These are phyloP conservation scores for Halcyon chelicuti DNA, from an alignment of 2,797 vertebrate genomes.

Conservation along the genomic window DNA sequence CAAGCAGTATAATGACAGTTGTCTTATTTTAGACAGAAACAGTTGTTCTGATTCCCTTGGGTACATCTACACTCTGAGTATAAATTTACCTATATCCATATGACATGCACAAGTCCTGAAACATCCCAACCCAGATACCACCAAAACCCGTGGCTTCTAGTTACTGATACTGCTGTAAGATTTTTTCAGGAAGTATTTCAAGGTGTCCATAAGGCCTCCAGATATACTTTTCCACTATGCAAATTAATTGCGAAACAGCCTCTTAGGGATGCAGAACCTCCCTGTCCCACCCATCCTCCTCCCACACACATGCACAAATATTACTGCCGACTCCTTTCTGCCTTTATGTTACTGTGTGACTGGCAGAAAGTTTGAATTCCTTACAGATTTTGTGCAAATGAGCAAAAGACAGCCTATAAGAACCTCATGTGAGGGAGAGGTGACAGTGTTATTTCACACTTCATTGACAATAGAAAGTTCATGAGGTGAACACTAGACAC, in stretches of 20 bases:
- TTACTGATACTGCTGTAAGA: background rate
- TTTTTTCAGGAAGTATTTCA: background rate
- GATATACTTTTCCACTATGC: background rate
- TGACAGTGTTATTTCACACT: background rate
- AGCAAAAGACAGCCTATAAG: background rate
- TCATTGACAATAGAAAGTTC: background rate
- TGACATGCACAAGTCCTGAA: background rate
- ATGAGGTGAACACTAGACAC: background rate
- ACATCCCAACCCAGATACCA: background rate
- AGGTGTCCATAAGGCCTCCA: background rate
- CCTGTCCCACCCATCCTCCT: rapidly evolving
- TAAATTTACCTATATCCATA: background rate
- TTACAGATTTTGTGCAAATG: background rate
- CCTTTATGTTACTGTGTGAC: background rate
- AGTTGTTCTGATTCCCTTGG: background rate
- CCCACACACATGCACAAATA: background rate
- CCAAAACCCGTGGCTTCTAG: background rate
- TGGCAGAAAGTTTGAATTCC: background rate
- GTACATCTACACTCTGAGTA: background rate
- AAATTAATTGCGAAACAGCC: background rate
- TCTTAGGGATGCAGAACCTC: background rate
- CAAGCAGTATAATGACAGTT: background rate
- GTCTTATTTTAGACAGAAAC: background rate
- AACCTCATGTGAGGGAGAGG: background rate
- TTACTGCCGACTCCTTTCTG: background rate